Evolutionary conservation across 2,113 vertebrate genomes (phyloP).

Genomic region (Gymnocephalus cernua): DNA sequence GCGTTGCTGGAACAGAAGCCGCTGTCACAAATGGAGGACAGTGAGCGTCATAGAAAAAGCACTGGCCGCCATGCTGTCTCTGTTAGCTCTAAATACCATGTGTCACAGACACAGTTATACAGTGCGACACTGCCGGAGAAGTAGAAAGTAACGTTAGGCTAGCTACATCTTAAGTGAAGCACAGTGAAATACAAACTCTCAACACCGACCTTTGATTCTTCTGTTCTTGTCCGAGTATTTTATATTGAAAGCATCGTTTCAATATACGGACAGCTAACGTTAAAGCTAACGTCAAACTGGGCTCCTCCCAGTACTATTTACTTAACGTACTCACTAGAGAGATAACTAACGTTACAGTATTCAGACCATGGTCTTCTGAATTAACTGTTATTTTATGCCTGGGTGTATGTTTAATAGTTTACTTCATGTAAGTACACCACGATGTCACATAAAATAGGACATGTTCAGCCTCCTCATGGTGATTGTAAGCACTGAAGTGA

Average conservation of each 20-base stretch:
- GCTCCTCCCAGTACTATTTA: neutral
- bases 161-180: neutral
- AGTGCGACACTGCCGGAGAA: neutral
- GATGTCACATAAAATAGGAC: accelerated
- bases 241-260: neutral
- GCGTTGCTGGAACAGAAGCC: neutral
- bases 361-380: neutral
- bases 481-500: too few species aligned
- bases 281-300: neutral
- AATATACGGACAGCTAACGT: accelerated
- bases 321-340: neutral
- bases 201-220: accelerated
- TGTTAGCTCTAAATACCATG: neutral
- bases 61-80: constrained; percentile 45
- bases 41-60: neutral
- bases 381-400: too few species aligned
- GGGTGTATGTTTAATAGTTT: neutral
- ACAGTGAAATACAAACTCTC: neutral
- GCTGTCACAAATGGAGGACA: neutral
- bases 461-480: neutral
- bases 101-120: too few species aligned
- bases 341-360: too few species aligned
- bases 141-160: neutral
- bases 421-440: accelerated
- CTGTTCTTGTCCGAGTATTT: accelerated